Conservation (phyloP, 2,113 vertebrate genomes). For the Orthonyx spaldingii region DNA sequence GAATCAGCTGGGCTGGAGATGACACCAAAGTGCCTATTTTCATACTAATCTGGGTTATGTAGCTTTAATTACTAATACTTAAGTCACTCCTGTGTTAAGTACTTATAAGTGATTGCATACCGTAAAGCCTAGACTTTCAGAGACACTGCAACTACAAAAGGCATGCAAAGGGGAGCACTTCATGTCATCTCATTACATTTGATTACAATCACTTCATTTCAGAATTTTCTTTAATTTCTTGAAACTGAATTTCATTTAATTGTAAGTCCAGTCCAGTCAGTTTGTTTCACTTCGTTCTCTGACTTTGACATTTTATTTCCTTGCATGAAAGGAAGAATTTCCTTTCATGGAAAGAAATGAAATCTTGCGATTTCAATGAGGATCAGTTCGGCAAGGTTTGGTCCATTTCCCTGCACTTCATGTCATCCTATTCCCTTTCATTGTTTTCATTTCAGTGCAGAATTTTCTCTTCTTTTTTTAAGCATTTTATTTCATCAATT, state of each 20-base stretch:
- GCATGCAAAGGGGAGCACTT: neutral
- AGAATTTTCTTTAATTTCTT: neutral
- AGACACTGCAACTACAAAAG: neutral
- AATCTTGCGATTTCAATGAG: rapidly evolving
- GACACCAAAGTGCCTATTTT: neutral
- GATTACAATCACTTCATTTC: neutral
- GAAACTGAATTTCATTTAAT: neutral
- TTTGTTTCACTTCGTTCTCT: neutral
- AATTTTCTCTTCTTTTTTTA: neutral
- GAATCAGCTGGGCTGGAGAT: rapidly evolving
- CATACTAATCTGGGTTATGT: neutral
- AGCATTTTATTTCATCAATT: neutral
- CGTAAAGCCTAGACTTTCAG: neutral
- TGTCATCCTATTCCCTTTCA: neutral
- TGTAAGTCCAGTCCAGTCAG: neutral
- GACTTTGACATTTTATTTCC: neutral
- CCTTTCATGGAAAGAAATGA: neutral
- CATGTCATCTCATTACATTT: neutral
- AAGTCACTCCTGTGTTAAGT: neutral
- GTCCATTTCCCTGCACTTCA: neutral
- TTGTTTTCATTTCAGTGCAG: neutral
- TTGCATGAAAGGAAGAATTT: neutral
- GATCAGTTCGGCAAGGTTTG: neutral
- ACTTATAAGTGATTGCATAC: neutral
- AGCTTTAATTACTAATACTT: neutral